Evolutionary conservation across 2,888 invertebrate species (phyloP).

Genomic region (Hemithea aestivaria): DNA sequence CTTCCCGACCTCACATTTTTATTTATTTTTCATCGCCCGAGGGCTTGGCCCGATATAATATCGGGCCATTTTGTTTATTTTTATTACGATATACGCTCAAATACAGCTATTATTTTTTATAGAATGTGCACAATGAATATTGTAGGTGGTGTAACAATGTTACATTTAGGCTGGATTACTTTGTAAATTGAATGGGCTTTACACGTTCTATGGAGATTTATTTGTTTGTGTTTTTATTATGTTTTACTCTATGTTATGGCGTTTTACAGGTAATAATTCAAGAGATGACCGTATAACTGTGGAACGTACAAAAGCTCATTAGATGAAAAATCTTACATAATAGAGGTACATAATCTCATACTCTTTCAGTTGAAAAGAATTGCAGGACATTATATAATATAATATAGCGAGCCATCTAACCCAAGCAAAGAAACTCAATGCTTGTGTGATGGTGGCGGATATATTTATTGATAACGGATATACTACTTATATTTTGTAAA

Average conservation of each 20-base stretch:
- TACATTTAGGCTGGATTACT: constrained; percentile 26
- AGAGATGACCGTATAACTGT: too few species aligned
- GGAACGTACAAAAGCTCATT: too few species aligned
- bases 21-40: constrained; percentile 75
- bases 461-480: too few species aligned
- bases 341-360: too few species aligned
- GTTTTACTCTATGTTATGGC: constrained; percentile 19
- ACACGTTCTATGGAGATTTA: constrained; percentile 18
- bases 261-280: too few species aligned
- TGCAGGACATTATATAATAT: too few species aligned
- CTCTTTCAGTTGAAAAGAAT: too few species aligned
- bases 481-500: too few species aligned
- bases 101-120: constrained; percentile 64
- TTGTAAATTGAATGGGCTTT: constrained; percentile 29
- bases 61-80: constrained; percentile 68
- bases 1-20: constrained; percentile 53
- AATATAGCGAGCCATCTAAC: too few species aligned
- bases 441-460: too few species aligned
- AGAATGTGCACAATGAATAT: constrained; percentile 48
- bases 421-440: too few species aligned
- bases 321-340: too few species aligned
- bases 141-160: constrained; percentile 21
- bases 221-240: constrained; percentile 12
- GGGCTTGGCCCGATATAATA: constrained; percentile 62
- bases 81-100: constrained; percentile 63